These are phyloP conservation scores for Pheosia gnoma DNA, from an alignment of 2,888 invertebrate genomes.

Conservation along the genomic window DNA sequence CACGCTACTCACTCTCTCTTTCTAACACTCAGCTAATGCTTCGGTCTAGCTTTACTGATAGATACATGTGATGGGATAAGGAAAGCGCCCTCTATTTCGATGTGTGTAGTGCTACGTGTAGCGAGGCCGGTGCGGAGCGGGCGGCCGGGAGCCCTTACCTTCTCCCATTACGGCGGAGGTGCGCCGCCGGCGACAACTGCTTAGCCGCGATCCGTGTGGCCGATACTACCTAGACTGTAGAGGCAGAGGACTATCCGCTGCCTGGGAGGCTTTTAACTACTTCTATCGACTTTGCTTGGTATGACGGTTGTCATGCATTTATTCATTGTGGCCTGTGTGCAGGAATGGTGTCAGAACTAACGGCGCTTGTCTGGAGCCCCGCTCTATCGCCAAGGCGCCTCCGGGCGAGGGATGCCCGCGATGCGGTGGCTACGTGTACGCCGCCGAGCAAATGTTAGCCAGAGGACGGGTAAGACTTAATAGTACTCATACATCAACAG, in stretches of 20 bases:
- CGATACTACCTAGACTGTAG: constrained; percentile 61
- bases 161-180: constrained; percentile 85
- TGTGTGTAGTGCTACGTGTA: constrained; percentile 62
- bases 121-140: constrained; percentile 78
- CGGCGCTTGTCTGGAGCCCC: constrained; percentile 87
- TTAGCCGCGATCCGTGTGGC: constrained; percentile 75
- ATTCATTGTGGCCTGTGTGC: constrained; percentile 57
- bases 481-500: not conserved
- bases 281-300: constrained; percentile 74
- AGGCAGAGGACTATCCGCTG: constrained; percentile 65
- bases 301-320: constrained; percentile 34
- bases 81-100: constrained; percentile 87
- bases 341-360: constrained; percentile 79
- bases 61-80: constrained; percentile 88
- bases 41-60: constrained; percentile 74
- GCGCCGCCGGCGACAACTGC: constrained; percentile 79
- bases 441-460: constrained; percentile 96
- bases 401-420: constrained; percentile 94
- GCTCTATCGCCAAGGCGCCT: constrained; percentile 91
- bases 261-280: constrained; percentile 77
- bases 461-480: constrained; percentile 90
- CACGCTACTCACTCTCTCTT: constrained; percentile 71
- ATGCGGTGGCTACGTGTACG: constrained; percentile 95
- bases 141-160: constrained; percentile 83
- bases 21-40: constrained; percentile 78